A percentile compares a stretch with the other conserved stretches of the same genome.
These are phyloP conservation scores for Spongilla lacustris DNA, from an alignment of 37 sponge, comb jelly and placozoan species.

Conservation along the genomic window DNA sequence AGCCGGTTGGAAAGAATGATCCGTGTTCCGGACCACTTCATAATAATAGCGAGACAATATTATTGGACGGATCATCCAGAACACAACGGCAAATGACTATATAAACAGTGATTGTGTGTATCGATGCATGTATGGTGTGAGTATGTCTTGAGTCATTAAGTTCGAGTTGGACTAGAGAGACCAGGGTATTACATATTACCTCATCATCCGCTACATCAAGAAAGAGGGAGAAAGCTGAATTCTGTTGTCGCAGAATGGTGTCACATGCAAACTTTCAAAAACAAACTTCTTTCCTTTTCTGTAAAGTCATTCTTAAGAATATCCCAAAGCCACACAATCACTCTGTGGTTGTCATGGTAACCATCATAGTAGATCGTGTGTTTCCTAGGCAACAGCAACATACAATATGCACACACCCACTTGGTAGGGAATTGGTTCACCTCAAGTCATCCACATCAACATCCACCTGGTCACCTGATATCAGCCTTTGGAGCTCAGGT, in stretches of 20 bases:
- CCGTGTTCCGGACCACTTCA: no score
- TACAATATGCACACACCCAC: background rate
- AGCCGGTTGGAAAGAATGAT: no score
- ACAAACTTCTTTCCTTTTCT: constrained; percentile 70
- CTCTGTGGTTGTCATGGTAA: constrained; percentile 87
- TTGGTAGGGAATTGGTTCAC: constrained; percentile 7
- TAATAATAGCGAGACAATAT: no score
- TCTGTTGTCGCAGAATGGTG: no score
- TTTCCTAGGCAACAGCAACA: constrained; percentile 42
- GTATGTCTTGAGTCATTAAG: no score
- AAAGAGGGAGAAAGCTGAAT: background rate
- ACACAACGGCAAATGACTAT: no score
- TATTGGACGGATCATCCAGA: no score
- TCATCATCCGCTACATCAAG: constrained; percentile 83
- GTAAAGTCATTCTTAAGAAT: constrained; percentile 88
- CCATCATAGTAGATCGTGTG: constrained; percentile 92
- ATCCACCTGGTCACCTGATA: constrained; percentile 88
- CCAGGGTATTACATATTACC: no score
- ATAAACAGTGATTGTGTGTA: no score
- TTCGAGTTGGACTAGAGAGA: no score
- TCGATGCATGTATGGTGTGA: no score
- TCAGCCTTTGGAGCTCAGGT: constrained; percentile 89
- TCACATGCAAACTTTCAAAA: constrained; percentile 76
- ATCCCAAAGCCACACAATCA: constrained; percentile 98
- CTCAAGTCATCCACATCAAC: constrained; percentile 92